These are phyloP conservation scores for Ateles fusciceps DNA, from an alignment of 2,797 vertebrate genomes.

Conservation along the genomic window DNA sequence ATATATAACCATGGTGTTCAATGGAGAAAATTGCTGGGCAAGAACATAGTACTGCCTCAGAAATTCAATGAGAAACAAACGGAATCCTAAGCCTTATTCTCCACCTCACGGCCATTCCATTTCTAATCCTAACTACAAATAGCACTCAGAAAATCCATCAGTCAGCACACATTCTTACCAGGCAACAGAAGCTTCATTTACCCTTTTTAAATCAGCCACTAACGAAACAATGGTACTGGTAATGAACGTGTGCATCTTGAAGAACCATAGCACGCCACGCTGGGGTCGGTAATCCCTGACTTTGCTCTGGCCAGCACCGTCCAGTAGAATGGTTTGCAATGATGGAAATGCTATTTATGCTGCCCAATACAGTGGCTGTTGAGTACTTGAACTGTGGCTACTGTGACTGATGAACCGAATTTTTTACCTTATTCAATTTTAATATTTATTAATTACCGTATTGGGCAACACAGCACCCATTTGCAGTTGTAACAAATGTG, in stretches of 20 bases:
- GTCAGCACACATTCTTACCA: background rate
- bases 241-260: background rate
- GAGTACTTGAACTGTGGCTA: background rate
- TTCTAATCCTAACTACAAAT: slow-evolving; percentile 42
- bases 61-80: slow-evolving; percentile 34
- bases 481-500: background rate
- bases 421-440: background rate
- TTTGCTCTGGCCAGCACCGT: background rate
- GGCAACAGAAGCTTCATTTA: slow-evolving; percentile 6
- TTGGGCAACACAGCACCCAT: background rate
- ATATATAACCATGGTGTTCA: background rate
- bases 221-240: background rate
- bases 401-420: background rate
- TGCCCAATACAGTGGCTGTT: background rate
- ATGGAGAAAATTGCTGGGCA: background rate
- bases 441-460: background rate
- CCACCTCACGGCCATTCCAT: background rate
- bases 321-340: background rate
- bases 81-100: background rate
- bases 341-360: background rate
- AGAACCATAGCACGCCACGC: background rate
- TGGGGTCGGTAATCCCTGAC: background rate
- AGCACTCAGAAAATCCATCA: background rate
- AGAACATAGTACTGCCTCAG: background rate
- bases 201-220: background rate